Evolutionary conservation across 2,113 vertebrate species (phyloP), one percentile per base, ranked within the genome.

Genomic region (Stegostoma tigrinum): DNA sequence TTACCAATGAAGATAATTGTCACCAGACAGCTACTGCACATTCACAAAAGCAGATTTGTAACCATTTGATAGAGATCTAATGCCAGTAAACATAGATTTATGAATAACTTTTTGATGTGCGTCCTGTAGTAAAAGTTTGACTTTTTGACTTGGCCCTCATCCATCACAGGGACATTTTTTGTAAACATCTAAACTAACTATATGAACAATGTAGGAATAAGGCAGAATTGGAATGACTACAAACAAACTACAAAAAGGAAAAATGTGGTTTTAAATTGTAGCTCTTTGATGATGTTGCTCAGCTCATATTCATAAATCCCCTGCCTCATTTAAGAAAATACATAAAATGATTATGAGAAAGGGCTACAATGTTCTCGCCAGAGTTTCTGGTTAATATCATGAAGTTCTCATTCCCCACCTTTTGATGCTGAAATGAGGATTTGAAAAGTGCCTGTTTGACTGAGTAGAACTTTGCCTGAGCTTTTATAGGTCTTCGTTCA

Each of bases 191-290:
- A 45, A 94, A 94, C 21, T 68, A 10, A 94, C 61, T 42, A 30
- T 68, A 68, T 45, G 64, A 67, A 70, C n/a, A 67, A 94, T 12
- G 34, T 70, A 38, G 68, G 66, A 94, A 45, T 70, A 21, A 68
- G 64, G 66, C 64, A 27, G 67, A 68, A 55, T 45, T 94, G 91
- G 91, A 94, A 45, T 45, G 64, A 94, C 91, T 94, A 70, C 91
- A 94, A 68, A 94, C 66, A 94, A 94, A 67, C n/a, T 67, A 55
- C 91, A 94, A 68, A 94, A 66, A 90, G 87, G 91, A 45, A 42
- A 67, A 68, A 94, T 68, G 66, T 68, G 91, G 52, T 90, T 94
- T 94, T 42, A 45, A 94, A 42, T 45, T 45, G 38, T 94, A n/a
- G 19, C 24, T 68, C 61, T 45, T 68, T 68, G 64, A 94, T 42